Percentiles rank a stretch among this genome's conserved stretches.
These are phyloP conservation scores for Oenanthe melanoleuca DNA, from an alignment of 2,113 vertebrate species.

Conservation along the genomic window DNA sequence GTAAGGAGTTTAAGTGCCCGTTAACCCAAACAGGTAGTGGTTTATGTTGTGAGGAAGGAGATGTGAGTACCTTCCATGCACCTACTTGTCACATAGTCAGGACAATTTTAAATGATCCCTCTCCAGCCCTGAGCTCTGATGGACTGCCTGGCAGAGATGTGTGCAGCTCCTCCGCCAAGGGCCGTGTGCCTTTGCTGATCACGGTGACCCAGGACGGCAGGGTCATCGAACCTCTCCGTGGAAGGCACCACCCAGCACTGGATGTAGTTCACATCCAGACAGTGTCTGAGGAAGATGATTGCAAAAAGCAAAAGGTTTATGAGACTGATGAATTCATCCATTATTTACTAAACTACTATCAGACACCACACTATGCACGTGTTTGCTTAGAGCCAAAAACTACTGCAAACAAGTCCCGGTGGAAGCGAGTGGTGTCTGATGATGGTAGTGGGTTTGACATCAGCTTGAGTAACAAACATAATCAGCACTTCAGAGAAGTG, in stretches of 20 bases:
- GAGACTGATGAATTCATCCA: slow-evolving; percentile 82
- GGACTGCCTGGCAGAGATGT: not conserved
- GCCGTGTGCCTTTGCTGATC: slow-evolving; percentile 39
- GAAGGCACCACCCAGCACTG: not conserved
- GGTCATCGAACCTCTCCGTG: not conserved
- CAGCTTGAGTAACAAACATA: slow-evolving; percentile 37
- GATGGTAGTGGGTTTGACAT: slow-evolving; percentile 64
- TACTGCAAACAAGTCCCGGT: not conserved
- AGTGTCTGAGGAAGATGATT: not conserved
- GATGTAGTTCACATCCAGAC: not conserved
- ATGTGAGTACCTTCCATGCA: not conserved
- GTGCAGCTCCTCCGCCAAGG: not conserved
- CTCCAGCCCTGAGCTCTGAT: not conserved
- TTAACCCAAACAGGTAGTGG: not conserved
- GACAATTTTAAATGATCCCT: slow-evolving; percentile 25
- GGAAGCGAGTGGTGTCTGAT: slow-evolving; percentile 71
- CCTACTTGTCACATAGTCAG: slow-evolving; percentile 6
- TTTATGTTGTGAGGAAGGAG: slow-evolving; percentile 11
- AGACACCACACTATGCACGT: slow-evolving; percentile 66
- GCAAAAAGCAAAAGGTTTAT: slow-evolving; percentile 75
- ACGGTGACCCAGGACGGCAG: slow-evolving; percentile 35
- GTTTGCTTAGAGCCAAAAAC: slow-evolving; percentile 57
- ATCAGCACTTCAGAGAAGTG: slow-evolving; percentile 10
- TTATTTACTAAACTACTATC: slow-evolving; percentile 80
- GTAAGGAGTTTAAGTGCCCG: not conserved